A percentile compares a stretch with the other conserved stretches of the same genome.
phyloP scores from a whole-genome alignment of 2,888 invertebrate species.

The Phengaris arion region DNA sequence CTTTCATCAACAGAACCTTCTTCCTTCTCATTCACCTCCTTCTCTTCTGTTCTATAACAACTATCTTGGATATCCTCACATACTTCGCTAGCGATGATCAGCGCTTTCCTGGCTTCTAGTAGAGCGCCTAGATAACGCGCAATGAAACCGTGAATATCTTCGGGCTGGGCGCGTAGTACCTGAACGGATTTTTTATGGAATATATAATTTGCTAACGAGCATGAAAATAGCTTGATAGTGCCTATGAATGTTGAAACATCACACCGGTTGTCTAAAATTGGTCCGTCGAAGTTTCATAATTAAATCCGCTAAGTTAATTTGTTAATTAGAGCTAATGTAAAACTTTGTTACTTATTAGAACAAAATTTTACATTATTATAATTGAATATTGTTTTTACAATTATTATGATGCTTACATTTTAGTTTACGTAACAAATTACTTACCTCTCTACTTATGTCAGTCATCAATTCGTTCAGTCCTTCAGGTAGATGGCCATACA shows the following conservation, averaged over 20 bases:
- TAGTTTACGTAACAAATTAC: slow-evolving; percentile 28
- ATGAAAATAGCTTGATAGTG: not conserved
- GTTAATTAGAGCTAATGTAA: too few species aligned
- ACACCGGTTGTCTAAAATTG: too few species aligned
- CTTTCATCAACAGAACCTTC: not conserved
- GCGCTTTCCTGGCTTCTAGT: slow-evolving; percentile 82
- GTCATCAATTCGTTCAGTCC: slow-evolving; percentile 84
- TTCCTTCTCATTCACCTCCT: not conserved
- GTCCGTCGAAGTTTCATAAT: too few species aligned
- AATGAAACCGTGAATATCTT: slow-evolving; percentile 82
- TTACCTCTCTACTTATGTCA: slow-evolving; percentile 86
- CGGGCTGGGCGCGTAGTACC: slow-evolving; percentile 85
- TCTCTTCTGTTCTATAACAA: not conserved
- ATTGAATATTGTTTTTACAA: too few species aligned
- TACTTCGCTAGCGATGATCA: slow-evolving; percentile 52
- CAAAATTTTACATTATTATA: too few species aligned
- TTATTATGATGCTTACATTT: too few species aligned
- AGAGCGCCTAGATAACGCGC: slow-evolving; percentile 84
- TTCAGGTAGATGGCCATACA: slow-evolving; percentile 73
- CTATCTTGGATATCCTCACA: slow-evolving; percentile 38
- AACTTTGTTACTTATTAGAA: too few species aligned
- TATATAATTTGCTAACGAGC: not conserved
- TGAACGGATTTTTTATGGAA: slow-evolving; percentile 41
- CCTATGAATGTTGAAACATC: not conserved
- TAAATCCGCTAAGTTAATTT: too few species aligned